Evolutionary conservation across 1,140 invertebrate species (phyloP), one percentile per base, ranked within the genome.

Genomic region (Colletes gigas): DNA sequence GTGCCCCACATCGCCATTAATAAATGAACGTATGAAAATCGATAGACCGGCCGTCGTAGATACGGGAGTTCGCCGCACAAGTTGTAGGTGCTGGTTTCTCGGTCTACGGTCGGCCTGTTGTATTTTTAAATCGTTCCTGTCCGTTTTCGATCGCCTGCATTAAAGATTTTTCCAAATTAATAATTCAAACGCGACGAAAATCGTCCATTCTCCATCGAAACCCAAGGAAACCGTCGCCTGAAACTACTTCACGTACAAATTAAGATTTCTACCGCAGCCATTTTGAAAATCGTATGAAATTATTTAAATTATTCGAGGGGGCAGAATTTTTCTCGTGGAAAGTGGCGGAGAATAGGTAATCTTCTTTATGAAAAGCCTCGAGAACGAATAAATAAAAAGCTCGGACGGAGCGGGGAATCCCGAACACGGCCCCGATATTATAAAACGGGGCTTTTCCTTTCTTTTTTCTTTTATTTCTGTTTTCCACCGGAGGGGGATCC

Each of bases 1-100:
- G 65, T 84, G 78, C 47, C 69, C 82, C 68, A 83, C 72, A 83
- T 84, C 62, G 78, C 62, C 67, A 59, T 85, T 84, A 84, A 85
- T 83, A 83, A 85, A 84, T 80, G 70, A 84, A 81, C 52, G 63
- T 75, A 71, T 19, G 62, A 69, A 65, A 83, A 84, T 83, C 77
- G 82, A 85, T 85, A 85, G 72, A 62, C 59, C 44, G 10, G 60
- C 55, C n/a, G 67, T 30, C 59, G 21, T 39, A 72, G 50, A 47
- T 81, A 73, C 47, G 21, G 19, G 69, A 60, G 63, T 69, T 82
- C 68, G 30, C 69, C 30, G 44, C 52, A 21, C n/a, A 67, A 67
- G 41, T 30, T 15, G 60, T 72, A 17, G 73, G 44, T 17, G n/a
- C 6, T 50, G n/a, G 12, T 44, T 54, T 71, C 4, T 50, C 55